A percentile compares a stretch with the other conserved stretches of the same genome.
Conservation (phyloP, 2,888 invertebrate species). For the Amblyteles armatorius region DNA sequence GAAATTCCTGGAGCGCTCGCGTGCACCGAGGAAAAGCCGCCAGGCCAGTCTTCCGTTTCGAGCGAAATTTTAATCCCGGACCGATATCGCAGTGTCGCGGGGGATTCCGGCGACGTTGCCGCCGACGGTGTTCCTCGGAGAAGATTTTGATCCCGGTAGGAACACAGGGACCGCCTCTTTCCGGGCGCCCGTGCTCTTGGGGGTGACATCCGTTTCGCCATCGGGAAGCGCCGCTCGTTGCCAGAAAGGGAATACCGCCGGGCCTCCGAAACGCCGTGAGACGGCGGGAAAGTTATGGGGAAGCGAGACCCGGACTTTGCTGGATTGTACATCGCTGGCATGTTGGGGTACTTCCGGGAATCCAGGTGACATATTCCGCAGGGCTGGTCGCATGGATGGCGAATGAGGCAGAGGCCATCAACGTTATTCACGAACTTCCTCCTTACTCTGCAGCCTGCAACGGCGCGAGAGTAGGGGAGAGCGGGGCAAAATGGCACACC, state of each 20-base stretch:
- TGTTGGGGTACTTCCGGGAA: not conserved
- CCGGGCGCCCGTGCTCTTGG: not conserved
- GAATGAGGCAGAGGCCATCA: constrained; percentile 3
- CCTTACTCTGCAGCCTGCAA: constrained; percentile 16
- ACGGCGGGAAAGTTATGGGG: not conserved
- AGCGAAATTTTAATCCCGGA: constrained; percentile 45
- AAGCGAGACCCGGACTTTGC: not conserved
- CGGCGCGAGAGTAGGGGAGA: no score
- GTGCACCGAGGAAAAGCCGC: not conserved
- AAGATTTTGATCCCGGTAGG: constrained; percentile 38
- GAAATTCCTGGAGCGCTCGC: not conserved
- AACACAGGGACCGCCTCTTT: not conserved
- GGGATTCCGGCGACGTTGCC: not conserved
- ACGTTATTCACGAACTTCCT: constrained; percentile 27
- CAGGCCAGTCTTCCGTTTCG: not conserved
- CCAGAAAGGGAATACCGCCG: not conserved
- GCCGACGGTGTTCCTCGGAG: not conserved
- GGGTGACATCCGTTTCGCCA: not conserved
- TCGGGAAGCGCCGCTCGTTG: constrained; percentile 22
- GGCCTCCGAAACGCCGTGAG: not conserved
- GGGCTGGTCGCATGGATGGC: not conserved
- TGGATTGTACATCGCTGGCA: not conserved
- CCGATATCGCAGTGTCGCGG: constrained; percentile 17
- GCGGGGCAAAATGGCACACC: no score
- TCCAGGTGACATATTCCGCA: not conserved